A percentile compares a stretch with the other conserved stretches of the same genome.
phyloP scores from a whole-genome alignment of 2,113 vertebrate genomes.

The Tragelaphus strepsiceros region DNA sequence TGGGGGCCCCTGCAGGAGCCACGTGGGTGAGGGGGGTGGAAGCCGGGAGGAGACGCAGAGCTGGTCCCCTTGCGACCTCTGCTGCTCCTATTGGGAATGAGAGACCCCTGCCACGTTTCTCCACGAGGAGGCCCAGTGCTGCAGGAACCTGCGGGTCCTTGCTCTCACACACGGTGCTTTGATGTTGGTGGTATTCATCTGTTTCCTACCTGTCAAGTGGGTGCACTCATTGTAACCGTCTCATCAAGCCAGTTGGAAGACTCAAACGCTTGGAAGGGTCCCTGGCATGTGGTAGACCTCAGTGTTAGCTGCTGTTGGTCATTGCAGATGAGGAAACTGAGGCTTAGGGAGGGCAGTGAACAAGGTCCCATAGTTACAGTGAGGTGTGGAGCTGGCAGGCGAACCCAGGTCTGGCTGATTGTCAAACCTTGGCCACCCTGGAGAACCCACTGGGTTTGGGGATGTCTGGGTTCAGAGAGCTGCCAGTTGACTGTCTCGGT shows the following conservation, averaged over 20 bases:
- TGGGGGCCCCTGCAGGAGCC: not conserved
- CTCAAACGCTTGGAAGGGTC: not conserved
- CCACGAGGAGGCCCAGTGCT: not conserved
- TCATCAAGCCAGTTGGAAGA: not conserved
- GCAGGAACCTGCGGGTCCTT: not conserved
- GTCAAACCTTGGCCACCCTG: not conserved
- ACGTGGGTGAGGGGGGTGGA: fast-evolving
- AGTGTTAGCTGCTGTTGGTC: not conserved
- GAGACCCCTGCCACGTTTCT: not conserved
- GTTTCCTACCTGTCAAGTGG: not conserved
- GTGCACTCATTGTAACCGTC: too few species aligned
- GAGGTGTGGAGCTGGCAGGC: not conserved
- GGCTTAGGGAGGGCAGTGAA: not conserved
- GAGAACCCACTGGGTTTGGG: not conserved
- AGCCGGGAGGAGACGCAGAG: fast-evolving
- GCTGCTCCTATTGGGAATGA: not conserved
- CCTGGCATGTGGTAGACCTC: not conserved
- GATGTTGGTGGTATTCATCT: not conserved
- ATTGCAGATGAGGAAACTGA: not conserved
- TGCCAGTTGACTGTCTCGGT: not conserved
- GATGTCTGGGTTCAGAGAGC: not conserved
- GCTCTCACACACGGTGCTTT: not conserved
- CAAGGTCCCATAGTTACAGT: not conserved
- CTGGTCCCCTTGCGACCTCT: fast-evolving
- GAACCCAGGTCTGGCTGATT: not conserved